phyloP scores from a whole-genome alignment of 2,113 vertebrate species.

The Cyprinodon variegatus region DNA sequence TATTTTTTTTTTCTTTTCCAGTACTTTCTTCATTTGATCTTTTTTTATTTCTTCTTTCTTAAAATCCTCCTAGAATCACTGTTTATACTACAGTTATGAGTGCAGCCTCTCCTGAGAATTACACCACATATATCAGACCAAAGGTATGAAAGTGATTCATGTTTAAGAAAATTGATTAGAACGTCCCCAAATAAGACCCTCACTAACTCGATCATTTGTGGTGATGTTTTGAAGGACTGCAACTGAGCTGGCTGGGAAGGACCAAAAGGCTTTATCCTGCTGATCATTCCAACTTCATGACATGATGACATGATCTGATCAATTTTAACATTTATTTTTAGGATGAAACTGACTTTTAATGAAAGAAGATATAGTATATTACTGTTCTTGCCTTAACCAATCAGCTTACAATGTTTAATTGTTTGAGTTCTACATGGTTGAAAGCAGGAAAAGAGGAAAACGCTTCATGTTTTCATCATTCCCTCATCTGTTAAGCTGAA shows the following conservation, averaged over 20 bases:
- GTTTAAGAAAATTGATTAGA: not conserved
- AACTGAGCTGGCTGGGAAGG: not conserved
- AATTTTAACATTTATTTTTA: not conserved
- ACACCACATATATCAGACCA: slow-evolving; percentile 63
- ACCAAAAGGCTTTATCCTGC: not conserved
- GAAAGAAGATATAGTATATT: not conserved
- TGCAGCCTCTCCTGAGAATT: slow-evolving; percentile 70
- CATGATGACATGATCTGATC: not conserved
- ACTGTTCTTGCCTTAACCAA: not conserved
- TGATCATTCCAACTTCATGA: not conserved
- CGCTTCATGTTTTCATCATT: not conserved
- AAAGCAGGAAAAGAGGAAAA: not conserved
- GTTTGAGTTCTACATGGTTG: not conserved
- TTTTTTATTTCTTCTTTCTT: not conserved
- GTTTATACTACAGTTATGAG: slow-evolving; percentile 80
- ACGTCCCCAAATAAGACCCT: not conserved
- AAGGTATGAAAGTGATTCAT: slow-evolving; percentile 42
- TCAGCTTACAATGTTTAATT: not conserved
- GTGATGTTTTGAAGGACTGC: slow-evolving; percentile 54
- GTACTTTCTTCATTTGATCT: not conserved
- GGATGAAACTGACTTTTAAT: not conserved
- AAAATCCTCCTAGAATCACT: slow-evolving; percentile 60
- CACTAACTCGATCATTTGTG: not conserved
- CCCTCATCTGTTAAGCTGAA: not conserved
- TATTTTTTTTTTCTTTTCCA: not conserved